phyloP scores from a whole-genome alignment of 2,888 invertebrate genomes.

The Leptinotarsa tumamoca region DNA sequence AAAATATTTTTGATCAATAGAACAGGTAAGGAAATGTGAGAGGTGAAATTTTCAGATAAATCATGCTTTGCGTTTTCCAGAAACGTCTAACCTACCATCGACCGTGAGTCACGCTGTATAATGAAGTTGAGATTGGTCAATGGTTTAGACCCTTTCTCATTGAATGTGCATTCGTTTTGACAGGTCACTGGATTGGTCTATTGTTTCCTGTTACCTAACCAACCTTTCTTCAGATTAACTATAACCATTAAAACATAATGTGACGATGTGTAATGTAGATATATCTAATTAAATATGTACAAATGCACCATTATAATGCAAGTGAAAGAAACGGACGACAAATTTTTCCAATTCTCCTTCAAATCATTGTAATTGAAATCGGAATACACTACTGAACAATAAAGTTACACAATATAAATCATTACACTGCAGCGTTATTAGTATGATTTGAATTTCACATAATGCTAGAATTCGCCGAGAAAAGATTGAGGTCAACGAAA shows the following conservation, averaged over 20 bases:
- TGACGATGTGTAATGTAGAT: background rate
- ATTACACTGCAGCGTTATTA: background rate
- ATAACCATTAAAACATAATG: background rate
- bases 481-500: background rate
- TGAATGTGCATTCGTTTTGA: no score
- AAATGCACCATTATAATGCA: background rate
- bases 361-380: background rate
- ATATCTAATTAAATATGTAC: background rate
- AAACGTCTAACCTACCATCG: no score
- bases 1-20: no score
- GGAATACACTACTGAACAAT: constrained; percentile 5
- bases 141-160: no score
- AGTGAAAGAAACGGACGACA: constrained; percentile 1
- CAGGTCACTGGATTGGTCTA: no score
- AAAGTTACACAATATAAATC: background rate
- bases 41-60: no score
- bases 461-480: background rate
- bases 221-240: no score
- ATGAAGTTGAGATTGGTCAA: no score
- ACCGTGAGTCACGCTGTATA: no score
- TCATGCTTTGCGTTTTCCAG: no score
- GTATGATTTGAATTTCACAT: constrained; percentile 1
- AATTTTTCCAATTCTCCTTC: background rate
- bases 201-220: no score
- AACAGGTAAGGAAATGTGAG: no score